phyloP scores from a whole-genome alignment of 2,888 invertebrate species.

The Cryptus armator region DNA sequence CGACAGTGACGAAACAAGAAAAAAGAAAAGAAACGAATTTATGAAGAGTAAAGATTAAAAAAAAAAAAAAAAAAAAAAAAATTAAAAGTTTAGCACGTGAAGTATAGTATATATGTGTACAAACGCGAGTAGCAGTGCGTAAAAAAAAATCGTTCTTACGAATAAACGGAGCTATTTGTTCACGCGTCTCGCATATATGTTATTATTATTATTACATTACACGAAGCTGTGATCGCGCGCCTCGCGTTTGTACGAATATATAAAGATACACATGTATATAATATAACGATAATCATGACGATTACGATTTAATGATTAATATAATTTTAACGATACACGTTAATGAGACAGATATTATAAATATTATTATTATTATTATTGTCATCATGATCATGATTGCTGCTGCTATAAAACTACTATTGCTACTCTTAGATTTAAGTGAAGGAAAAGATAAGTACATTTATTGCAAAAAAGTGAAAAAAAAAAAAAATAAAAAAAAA shows the following conservation, averaged over 20 bases:
- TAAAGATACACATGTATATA: slow-evolving; percentile 77
- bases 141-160: slow-evolving; percentile 35
- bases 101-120: slow-evolving; percentile 68
- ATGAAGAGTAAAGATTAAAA: slow-evolving; percentile 20
- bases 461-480: slow-evolving; percentile 72
- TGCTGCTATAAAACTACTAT: slow-evolving; percentile 77
- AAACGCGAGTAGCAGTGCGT: slow-evolving; percentile 62
- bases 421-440: slow-evolving; percentile 78
- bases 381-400: slow-evolving; percentile 74
- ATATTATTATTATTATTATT: slow-evolving; percentile 75
- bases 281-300: slow-evolving; percentile 75
- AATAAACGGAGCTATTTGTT: neutral
- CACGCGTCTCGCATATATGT: neutral
- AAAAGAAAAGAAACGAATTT: slow-evolving; percentile 32
- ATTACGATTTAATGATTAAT: slow-evolving; percentile 78
- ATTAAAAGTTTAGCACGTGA: slow-evolving; percentile 70
- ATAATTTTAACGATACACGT: slow-evolving; percentile 79
- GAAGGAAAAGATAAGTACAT: slow-evolving; percentile 73
- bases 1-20: neutral
- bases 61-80: slow-evolving; percentile 56
- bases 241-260: slow-evolving; percentile 71
- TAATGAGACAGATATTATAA: slow-evolving; percentile 73
- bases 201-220: slow-evolving; percentile 12
- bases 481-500: slow-evolving; percentile 37
- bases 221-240: slow-evolving; percentile 34